phyloP scores from a whole-genome alignment of 2,113 vertebrate species.

The Engystomops pustulosus region DNA sequence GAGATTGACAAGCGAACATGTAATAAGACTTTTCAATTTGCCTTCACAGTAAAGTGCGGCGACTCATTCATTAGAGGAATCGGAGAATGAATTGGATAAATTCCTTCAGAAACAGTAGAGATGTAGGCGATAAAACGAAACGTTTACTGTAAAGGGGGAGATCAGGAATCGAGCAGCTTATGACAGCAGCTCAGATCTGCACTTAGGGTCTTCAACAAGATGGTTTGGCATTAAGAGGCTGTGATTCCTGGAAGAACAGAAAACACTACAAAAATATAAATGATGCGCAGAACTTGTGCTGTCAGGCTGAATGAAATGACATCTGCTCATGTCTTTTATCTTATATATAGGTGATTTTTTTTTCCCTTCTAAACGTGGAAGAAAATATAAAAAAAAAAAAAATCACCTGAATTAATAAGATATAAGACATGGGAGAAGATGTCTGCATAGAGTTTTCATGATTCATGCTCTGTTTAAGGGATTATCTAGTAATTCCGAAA shows the following conservation, averaged over 20 bases:
- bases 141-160: slow-evolving; percentile 29
- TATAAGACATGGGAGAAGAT: too few relatives aligned
- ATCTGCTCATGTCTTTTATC: neutral
- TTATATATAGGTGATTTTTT: neutral
- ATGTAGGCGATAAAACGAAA: slow-evolving; percentile 35
- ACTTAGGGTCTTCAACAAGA: slow-evolving; percentile 1
- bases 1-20: slow-evolving; percentile 40
- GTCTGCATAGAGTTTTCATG: too few relatives aligned
- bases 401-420: too few relatives aligned
- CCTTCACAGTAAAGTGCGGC: slow-evolving; percentile 37
- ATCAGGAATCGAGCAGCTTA: neutral
- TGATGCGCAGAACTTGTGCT: neutral
- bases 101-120: slow-evolving; percentile 47
- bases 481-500: too few relatives aligned
- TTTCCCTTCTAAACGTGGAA: too few relatives aligned
- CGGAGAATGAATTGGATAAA: slow-evolving; percentile 54
- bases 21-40: slow-evolving; percentile 54
- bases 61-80: slow-evolving; percentile 52
- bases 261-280: neutral
- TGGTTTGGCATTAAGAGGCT: neutral
- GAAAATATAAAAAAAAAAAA: too few relatives aligned
- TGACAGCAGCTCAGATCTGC: neutral
- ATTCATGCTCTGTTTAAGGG: too few relatives aligned
- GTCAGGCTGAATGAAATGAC: neutral
- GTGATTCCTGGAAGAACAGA: neutral